phyloP scores from a whole-genome alignment of 2,113 vertebrate genomes.

The Ptychochromis oligacanthus region DNA sequence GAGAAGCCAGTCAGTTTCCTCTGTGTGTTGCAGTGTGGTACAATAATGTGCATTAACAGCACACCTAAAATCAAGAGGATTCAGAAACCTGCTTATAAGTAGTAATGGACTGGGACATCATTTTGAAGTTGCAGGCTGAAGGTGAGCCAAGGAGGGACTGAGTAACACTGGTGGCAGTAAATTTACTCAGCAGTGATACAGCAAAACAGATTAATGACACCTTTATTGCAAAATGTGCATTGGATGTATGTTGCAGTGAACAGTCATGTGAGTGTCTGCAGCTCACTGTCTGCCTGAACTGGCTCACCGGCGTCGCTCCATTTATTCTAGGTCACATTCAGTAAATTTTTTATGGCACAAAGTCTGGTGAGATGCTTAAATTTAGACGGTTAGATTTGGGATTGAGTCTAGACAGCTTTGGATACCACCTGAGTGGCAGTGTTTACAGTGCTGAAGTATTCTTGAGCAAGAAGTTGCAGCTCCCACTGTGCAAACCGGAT shows the following conservation, averaged over 20 bases:
- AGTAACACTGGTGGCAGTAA: neutral
- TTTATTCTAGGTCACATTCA: constrained; percentile 61
- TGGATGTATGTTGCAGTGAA: neutral
- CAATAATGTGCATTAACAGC: neutral
- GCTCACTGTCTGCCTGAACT: constrained; percentile 11
- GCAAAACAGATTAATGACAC: neutral
- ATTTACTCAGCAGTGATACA: neutral
- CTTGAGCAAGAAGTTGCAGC: neutral
- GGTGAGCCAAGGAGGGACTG: neutral
- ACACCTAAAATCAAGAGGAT: neutral
- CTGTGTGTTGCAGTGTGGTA: neutral
- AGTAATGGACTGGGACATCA: neutral
- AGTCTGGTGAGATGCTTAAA: constrained; percentile 58
- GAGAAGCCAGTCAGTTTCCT: no score
- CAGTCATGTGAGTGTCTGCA: neutral
- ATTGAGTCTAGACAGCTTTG: constrained; percentile 12
- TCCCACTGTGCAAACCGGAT: neutral
- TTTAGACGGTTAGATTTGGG: constrained; percentile 46
- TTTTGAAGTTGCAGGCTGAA: neutral
- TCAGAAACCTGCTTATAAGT: neutral
- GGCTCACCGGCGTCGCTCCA: constrained; percentile 16
- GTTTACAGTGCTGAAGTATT: neutral
- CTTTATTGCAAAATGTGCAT: neutral
- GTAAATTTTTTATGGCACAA: constrained; percentile 65
- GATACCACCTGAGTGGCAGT: constrained; percentile 2